These are phyloP conservation scores for Cataglyphis hispanica DNA, from an alignment of 1,140 invertebrate genomes.

Conservation along the genomic window DNA sequence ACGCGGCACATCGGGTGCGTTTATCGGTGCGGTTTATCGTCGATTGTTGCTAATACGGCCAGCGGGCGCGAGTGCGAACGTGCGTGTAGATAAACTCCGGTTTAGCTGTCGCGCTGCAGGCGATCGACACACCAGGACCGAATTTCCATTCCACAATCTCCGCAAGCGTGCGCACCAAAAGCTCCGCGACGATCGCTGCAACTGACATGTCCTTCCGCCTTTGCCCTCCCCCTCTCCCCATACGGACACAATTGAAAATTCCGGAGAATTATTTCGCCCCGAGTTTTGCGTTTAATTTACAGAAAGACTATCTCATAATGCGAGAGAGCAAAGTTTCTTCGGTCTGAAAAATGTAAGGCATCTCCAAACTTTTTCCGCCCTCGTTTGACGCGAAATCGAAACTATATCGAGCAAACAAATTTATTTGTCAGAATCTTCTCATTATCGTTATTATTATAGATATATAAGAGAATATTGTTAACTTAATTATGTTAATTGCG, in stretches of 20 bases:
- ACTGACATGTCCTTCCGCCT: conserved; percentile 55
- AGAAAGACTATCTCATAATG: too few relatives aligned
- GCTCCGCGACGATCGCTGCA: conserved; percentile 56
- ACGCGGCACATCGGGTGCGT: conserved; percentile 57
- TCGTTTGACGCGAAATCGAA: background rate
- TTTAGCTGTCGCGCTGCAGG: background rate
- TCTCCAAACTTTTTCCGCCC: background rate
- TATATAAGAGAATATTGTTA: background rate
- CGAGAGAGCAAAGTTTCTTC: background rate
- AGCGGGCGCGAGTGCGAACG: background rate
- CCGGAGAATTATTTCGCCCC: conserved; percentile 25
- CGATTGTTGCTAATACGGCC: conserved; percentile 64
- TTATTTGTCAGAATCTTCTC: background rate
- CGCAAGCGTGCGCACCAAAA: conserved; percentile 55
- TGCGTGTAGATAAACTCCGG: conserved; percentile 62
- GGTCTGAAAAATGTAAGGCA: background rate
- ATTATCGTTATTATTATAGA: background rate
- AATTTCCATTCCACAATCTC: conserved; percentile 62
- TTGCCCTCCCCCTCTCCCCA: background rate
- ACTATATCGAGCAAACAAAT: background rate
- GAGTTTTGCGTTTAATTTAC: conserved; percentile 10
- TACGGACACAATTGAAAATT: conserved; percentile 38
- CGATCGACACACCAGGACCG: conserved; percentile 56
- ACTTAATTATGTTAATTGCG: background rate
- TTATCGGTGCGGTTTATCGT: conserved; percentile 61